Base-by-base conservation (phyloP, 2,797 vertebrate genomes). In the Sparidentex hasta region DNA sequence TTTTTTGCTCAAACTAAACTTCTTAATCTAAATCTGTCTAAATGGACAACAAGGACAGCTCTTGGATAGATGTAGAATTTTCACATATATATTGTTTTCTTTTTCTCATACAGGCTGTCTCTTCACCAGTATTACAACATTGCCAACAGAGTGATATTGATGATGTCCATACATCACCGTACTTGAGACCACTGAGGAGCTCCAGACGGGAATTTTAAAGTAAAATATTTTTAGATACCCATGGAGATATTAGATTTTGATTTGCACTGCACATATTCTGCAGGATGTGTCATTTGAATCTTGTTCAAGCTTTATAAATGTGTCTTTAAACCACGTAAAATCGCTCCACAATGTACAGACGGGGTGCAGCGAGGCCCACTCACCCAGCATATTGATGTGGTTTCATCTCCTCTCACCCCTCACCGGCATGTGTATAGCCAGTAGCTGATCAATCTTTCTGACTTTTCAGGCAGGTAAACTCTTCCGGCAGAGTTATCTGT, bases 331-430 rank as follows among this genome's bases (percentile, higher is more conserved):
- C 3, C 20, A 74, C 23, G 71, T 59, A 11, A 54, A 76, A 67
- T 23, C 33, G 29, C 54, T 68, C 20, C 57, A 75, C 33, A 71
- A 29, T 48, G 29, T 43, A 20, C 38, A 50, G 41, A 50, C 72
- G n/a, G 23, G 64, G 23, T 20, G 43, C 25, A 58, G 43, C 65
- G n/a, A 2, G 46, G 48, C 6, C 43, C 38, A 50, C 46, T 62
- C 48, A 27, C 33, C 56, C 55, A 56, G 65, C 68, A 67, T 76
- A 79, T 44, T n/a, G 50, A 85, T 29, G 48, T 64, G 54, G n/a
- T 76, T 81, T 79, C 58, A 55, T 51, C 47, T 46, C 29, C 74
- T 63, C 58, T 71, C 56, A 47, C n/a, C 70, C 47, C 62, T 64
- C 6, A 2, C 66, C 78, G 66, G 65, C 54, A 55, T 77, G 43